Conservation (phyloP, 2,113 vertebrate genomes). For the Dipodomys merriami region DNA sequence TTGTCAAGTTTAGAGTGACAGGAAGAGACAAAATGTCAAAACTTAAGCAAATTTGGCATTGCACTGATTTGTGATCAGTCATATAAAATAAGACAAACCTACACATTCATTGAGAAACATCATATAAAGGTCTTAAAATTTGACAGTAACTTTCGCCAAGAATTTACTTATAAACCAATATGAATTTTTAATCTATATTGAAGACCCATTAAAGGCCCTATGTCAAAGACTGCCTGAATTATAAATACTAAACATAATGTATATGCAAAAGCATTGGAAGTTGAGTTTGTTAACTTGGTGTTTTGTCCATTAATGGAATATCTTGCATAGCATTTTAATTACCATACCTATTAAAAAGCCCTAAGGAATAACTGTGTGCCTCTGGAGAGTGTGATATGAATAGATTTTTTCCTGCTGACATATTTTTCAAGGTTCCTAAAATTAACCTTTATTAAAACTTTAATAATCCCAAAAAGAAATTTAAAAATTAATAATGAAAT, state of each 20-base stretch:
- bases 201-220: background rate
- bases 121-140: slow-evolving; percentile 38
- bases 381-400: background rate
- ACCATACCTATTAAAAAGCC: background rate
- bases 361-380: background rate
- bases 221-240: slow-evolving; percentile 7
- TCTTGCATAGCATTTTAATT: slow-evolving; percentile 44
- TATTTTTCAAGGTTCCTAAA: background rate
- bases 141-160: slow-evolving; percentile 10
- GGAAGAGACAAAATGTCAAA: background rate
- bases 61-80: background rate
- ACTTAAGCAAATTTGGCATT: background rate
- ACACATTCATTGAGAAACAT: background rate
- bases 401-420: slow-evolving; percentile 3
- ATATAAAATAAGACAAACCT: background rate
- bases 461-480: slow-evolving; percentile 45
- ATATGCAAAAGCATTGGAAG: slow-evolving; percentile 35
- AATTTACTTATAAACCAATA: slow-evolving; percentile 16
- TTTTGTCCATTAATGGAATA: background rate
- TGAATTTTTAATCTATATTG: slow-evolving; percentile 35
- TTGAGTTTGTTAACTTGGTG: slow-evolving; percentile 43
- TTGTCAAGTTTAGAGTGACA: background rate
- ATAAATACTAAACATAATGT: background rate
- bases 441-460: slow-evolving; percentile 36
- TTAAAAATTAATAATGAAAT: slow-evolving; percentile 4